These are phyloP conservation scores for Cephalopachus bancanus DNA, from an alignment of 2,797 vertebrate species.

Conservation along the genomic window DNA sequence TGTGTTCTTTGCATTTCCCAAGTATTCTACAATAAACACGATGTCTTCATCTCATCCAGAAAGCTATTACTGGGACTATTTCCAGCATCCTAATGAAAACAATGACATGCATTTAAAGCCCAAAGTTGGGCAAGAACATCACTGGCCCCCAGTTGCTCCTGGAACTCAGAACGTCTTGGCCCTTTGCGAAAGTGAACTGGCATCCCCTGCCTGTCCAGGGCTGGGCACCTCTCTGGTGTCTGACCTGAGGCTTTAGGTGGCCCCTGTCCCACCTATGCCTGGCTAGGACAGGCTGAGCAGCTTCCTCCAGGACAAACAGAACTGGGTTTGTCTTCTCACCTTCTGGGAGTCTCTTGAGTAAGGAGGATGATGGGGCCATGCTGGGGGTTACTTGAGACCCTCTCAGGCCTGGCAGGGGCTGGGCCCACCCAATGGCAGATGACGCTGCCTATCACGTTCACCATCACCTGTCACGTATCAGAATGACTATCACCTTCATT, in stretches of 20 bases:
- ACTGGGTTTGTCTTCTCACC: not conserved
- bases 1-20: not conserved
- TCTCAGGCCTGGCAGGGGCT: not conserved
- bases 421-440: not conserved
- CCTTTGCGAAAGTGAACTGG: not conserved
- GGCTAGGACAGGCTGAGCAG: not conserved
- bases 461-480: not conserved
- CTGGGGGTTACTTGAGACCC: not conserved
- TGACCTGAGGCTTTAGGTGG: too few species aligned
- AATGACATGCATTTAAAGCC: not conserved
- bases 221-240: not conserved
- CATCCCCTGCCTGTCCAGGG: not conserved
- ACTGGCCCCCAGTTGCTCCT: not conserved
- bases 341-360: not conserved
- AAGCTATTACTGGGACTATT: not conserved
- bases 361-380: not conserved
- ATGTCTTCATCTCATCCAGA: not conserved
- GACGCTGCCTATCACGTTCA: not conserved
- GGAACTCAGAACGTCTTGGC: fast-evolving
- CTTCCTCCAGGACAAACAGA: not conserved
- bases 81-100: not conserved
- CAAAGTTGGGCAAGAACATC: too few species aligned
- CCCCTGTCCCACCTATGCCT: too few species aligned
- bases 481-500: not conserved
- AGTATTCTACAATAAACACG: not conserved